These are phyloP conservation scores for Pilophorus perplexus DNA, from an alignment of 2,888 invertebrate species.

Conservation along the genomic window DNA sequence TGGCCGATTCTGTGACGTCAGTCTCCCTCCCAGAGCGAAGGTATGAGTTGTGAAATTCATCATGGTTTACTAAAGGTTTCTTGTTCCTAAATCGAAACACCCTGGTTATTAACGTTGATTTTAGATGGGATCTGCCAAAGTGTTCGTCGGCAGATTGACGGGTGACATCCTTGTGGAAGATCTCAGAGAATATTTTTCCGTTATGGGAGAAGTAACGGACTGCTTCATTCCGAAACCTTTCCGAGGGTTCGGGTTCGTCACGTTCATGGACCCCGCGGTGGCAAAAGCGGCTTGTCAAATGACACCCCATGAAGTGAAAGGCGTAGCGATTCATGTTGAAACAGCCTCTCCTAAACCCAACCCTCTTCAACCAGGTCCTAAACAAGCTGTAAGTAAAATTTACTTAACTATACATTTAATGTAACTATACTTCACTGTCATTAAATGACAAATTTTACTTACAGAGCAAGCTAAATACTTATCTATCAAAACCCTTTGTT, in stretches of 20 bases:
- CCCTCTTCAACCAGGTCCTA: constrained; percentile 48
- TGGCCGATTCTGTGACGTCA: constrained; percentile 97
- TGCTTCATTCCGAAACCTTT: constrained; percentile 95
- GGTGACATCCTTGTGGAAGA: constrained; percentile 89
- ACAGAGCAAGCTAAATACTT: too few species aligned
- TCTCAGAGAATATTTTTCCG: constrained; percentile 82
- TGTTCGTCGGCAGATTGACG: constrained; percentile 91
- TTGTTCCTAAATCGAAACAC: too few species aligned
- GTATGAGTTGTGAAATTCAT: too few species aligned
- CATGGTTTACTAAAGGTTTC: too few species aligned
- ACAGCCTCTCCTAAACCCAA: constrained; percentile 78
- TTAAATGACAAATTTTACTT: too few species aligned
- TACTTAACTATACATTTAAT: too few species aligned
- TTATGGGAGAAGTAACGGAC: constrained; percentile 90
- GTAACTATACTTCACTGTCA: too few species aligned
- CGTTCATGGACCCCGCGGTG: constrained; percentile 86
- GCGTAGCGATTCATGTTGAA: constrained; percentile 79
- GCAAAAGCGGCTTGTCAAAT: constrained; percentile 81
- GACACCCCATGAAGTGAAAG: constrained; percentile 88
- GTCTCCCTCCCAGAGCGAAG: constrained; percentile 65
- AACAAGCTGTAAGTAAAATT: constrained; percentile 49
- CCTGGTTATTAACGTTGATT: too few species aligned
- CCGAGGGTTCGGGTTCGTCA: constrained; percentile 88
- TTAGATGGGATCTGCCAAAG: constrained; percentile 66
- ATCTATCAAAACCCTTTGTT: too few species aligned